phyloP scores from a whole-genome alignment of 2,888 invertebrate species.

The Agrotis exclamationis region DNA sequence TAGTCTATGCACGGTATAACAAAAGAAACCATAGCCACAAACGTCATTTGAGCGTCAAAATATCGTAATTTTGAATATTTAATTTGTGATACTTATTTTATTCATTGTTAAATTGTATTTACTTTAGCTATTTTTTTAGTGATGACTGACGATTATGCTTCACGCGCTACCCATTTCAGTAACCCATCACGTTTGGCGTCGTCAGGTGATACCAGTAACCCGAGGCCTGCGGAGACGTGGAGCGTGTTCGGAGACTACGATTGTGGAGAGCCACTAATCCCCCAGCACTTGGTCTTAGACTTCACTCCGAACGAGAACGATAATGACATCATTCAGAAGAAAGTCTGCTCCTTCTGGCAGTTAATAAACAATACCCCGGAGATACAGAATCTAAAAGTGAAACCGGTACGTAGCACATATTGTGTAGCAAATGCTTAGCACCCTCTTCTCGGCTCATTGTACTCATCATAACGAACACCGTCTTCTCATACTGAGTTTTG shows the following conservation, averaged over 20 bases:
- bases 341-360: constrained; percentile 73
- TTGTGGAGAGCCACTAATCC: constrained; percentile 52
- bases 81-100: neutral
- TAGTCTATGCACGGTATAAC: too few relatives aligned
- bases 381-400: constrained; percentile 64
- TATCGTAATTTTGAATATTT: too few relatives aligned
- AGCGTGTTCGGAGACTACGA: constrained; percentile 42
- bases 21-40: too few relatives aligned
- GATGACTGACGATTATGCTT: constrained; percentile 4
- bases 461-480: too few relatives aligned
- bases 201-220: constrained; percentile 29
- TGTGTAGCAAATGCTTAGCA: too few relatives aligned
- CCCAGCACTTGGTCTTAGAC: constrained; percentile 48
- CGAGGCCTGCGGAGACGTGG: constrained; percentile 1
- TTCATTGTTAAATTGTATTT: neutral
- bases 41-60: too few relatives aligned
- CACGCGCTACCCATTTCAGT: neutral
- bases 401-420: constrained; percentile 58
- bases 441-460: too few relatives aligned
- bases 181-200: neutral
- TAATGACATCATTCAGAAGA: constrained; percentile 63
- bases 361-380: constrained; percentile 64
- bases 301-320: constrained; percentile 68
- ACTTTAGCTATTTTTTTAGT: neutral
- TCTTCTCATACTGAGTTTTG: too few relatives aligned